A percentile compares a stretch with the other conserved stretches of the same genome.
These are phyloP conservation scores for Apodemus speciosus DNA, from an alignment of 2,113 vertebrate genomes.

Conservation along the genomic window DNA sequence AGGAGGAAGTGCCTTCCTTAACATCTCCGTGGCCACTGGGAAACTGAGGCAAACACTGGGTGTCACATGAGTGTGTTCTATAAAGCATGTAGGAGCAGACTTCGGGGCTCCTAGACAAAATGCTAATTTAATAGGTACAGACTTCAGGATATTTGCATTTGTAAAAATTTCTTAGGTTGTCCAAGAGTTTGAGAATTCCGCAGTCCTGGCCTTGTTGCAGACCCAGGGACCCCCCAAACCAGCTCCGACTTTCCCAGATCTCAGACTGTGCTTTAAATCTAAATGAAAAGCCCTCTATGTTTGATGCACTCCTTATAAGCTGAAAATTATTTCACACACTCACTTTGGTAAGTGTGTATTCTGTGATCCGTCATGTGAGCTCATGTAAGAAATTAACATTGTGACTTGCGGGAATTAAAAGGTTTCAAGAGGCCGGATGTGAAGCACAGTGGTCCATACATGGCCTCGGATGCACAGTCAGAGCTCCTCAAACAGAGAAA, in stretches of 20 bases:
- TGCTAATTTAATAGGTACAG: not conserved
- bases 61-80: accelerated
- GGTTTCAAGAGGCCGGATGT: not conserved
- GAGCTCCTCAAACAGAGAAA: not conserved
- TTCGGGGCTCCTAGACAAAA: not conserved
- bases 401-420: not conserved
- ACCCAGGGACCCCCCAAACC: no score
- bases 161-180: not conserved
- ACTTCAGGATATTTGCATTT: not conserved
- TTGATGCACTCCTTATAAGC: not conserved
- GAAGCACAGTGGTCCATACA: not conserved
- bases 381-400: not conserved
- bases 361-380: not conserved
- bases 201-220: no score
- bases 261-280: not conserved
- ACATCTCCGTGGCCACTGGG: not conserved
- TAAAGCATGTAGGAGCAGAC: not conserved
- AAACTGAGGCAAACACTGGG: not conserved
- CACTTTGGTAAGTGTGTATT: not conserved
- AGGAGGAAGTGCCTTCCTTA: not conserved
- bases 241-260: no score
- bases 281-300: not conserved
- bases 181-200: no score
- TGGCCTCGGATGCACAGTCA: accelerated
- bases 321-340: not conserved